These are phyloP conservation scores for Drosophila atripex DNA, from an alignment of 2,888 invertebrate species.

Conservation along the genomic window DNA sequence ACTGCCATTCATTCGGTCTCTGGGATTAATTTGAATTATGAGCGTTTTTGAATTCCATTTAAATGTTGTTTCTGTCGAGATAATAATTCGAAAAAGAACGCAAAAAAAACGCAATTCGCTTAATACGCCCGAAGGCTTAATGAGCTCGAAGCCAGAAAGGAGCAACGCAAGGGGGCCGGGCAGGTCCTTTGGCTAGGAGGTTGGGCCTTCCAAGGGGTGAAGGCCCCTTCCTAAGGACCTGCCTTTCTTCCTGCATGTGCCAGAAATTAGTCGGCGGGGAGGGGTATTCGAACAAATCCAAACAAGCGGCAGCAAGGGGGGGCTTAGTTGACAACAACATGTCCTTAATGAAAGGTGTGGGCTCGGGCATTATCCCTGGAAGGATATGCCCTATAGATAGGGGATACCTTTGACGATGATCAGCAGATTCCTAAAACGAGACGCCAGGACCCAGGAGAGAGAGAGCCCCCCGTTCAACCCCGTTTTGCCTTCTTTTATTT, in stretches of 20 bases:
- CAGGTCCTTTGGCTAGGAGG: neutral
- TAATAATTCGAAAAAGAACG: conserved; percentile 65
- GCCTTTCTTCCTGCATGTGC: neutral
- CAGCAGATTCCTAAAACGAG: too few relatives aligned
- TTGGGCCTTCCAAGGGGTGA: conserved; percentile 14
- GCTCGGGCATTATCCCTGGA: neutral
- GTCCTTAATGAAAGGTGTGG: neutral
- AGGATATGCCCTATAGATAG: too few relatives aligned
- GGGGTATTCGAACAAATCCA: neutral
- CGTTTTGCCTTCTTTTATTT: too few relatives aligned
- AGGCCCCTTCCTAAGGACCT: conserved; percentile 14
- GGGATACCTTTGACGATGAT: too few relatives aligned
- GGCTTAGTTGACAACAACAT: neutral
- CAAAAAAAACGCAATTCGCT: conserved; percentile 40
- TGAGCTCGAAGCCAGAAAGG: conserved; percentile 52
- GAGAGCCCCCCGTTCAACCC: too few relatives aligned
- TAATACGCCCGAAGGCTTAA: conserved; percentile 71
- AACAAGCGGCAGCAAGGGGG: neutral
- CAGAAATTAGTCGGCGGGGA: neutral
- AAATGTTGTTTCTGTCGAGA: conserved; percentile 56
- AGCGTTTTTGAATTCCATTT: conserved; percentile 73
- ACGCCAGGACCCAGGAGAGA: too few relatives aligned
- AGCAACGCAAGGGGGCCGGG: neutral
- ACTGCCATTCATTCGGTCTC: conserved; percentile 65
- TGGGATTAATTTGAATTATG: conserved; percentile 76